phyloP scores from a whole-genome alignment of 2,797 vertebrate species.

The Moxostoma hubbsi region DNA sequence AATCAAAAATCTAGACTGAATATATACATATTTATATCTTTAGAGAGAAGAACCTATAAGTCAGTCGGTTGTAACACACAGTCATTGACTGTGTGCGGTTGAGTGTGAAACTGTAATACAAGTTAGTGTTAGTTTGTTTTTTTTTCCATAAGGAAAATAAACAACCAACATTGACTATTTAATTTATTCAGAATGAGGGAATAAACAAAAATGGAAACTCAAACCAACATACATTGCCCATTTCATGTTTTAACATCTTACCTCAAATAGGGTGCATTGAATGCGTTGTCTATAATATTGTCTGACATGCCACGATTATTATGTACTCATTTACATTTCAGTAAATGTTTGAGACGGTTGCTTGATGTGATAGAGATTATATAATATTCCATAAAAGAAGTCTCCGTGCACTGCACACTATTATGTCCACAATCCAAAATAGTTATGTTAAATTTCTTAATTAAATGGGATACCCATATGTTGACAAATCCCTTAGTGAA shows the following conservation, averaged over 20 bases:
- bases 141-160: constrained; percentile 12
- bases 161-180: constrained; percentile 12
- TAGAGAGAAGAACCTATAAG: neutral
- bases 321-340: neutral
- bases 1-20: constrained; percentile 20
- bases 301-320: neutral
- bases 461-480: neutral
- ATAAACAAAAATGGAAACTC: constrained; percentile 35
- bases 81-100: neutral
- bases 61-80: neutral
- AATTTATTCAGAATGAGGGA: constrained; percentile 27
- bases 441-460: neutral
- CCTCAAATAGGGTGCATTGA: neutral
- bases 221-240: neutral
- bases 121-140: neutral
- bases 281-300: neutral
- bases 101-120: neutral
- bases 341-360: neutral
- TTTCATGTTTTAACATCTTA: neutral
- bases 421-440: too few relatives aligned
- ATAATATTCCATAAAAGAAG: neutral
- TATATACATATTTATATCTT: constrained; percentile 5
- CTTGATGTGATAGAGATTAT: neutral
- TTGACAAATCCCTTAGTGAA: neutral
- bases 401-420: too few relatives aligned